A percentile compares a stretch with the other conserved stretches of the same genome.
Conservation (phyloP, 2,797 vertebrate genomes). For the Malacoctenus gilli region DNA sequence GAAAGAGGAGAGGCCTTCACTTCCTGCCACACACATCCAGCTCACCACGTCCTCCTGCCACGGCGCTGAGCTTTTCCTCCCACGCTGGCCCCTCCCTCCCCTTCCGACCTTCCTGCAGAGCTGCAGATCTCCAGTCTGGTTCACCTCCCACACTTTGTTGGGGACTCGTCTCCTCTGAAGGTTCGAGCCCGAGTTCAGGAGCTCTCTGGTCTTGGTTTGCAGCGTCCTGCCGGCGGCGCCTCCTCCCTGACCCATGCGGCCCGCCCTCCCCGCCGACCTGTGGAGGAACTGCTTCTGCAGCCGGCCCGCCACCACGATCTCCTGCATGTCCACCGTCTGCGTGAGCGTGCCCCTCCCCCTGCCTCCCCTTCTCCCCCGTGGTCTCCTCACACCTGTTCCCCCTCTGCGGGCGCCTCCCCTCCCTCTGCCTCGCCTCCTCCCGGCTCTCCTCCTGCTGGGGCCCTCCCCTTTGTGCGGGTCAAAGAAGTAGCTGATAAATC, state of each 20-base stretch:
- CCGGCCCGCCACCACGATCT: constrained; percentile 33
- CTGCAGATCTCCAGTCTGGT: constrained; percentile 7
- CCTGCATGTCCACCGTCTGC: constrained; percentile 51
- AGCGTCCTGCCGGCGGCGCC: constrained; percentile 67
- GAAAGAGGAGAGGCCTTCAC: no score
- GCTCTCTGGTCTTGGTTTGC: constrained; percentile 54
- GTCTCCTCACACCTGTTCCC: constrained; percentile 10
- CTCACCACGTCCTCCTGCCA: no score
- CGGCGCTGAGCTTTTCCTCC: constrained; percentile 11
- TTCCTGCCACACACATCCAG: no score
- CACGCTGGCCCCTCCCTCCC: neutral
- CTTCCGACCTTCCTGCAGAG: neutral
- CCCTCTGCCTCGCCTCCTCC: constrained; percentile 2
- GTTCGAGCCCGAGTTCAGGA: constrained; percentile 26
- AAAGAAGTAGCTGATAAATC: constrained; percentile 78
- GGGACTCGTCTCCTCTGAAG: constrained; percentile 19
- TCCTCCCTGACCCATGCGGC: constrained; percentile 66
- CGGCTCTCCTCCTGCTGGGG: neutral
- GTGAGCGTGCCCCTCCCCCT: constrained; percentile 26
- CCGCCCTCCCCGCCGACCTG: constrained; percentile 21
- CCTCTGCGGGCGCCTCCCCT: constrained; percentile 11
- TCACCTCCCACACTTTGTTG: constrained; percentile 36
- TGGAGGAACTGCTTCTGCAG: constrained; percentile 52
- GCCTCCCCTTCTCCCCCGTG: constrained; percentile 1
- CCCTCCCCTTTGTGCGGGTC: constrained; percentile 24